Base-by-base conservation (phyloP, 53 echinoderm and acorn worm genomes). In the Temnopleurus reevesii region DNA sequence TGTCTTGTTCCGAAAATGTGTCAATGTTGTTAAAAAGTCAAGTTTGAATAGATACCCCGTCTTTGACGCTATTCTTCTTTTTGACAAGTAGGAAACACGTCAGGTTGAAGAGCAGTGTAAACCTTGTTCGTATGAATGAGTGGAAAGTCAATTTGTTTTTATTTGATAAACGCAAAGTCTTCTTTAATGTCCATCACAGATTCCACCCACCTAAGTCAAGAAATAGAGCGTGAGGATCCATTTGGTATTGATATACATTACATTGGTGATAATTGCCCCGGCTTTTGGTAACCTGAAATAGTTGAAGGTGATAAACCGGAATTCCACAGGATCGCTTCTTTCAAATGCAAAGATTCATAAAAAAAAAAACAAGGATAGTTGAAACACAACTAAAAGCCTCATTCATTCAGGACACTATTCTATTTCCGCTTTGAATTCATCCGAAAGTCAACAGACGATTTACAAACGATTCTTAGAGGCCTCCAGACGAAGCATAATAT, bases 21-120 rank as follows among this genome's bases (percentile, higher is more conserved):
- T 71, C 71, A 43, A 8, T 41, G 71, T 71, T 71, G 71, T 71
- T 71, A 71, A 41, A n/a, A 71, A 71, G 71, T 71, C 71, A 71
- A 41, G 71, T 71, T 41, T 38, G 71, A 38, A 71, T 71, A 71
- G 71, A 71, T 71, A 23, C n/a, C 41, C 36, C 71, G 15, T 43
- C 71, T 71, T 71, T 71, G 71, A 41, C 41, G n/a, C 71, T 71
- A 71, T 71, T 71, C 71, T 71, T 36, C n/a, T 21, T 3, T 71
- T 71, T 71, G 71, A 71, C 71, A 71, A 41, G 38, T 71, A 8
- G 7, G 71, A 21, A 23, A 41, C 71, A 71, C 71, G 38, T 71
- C 71, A 71, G 21, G 7, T 49, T 71, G 38, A 71, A 71, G 41
- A 71, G 71, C 71, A 21, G 71, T 9, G 41, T 38, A 71, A 5